Conservation (phyloP, 2,113 vertebrate species). For the Antigone vipio region DNA sequence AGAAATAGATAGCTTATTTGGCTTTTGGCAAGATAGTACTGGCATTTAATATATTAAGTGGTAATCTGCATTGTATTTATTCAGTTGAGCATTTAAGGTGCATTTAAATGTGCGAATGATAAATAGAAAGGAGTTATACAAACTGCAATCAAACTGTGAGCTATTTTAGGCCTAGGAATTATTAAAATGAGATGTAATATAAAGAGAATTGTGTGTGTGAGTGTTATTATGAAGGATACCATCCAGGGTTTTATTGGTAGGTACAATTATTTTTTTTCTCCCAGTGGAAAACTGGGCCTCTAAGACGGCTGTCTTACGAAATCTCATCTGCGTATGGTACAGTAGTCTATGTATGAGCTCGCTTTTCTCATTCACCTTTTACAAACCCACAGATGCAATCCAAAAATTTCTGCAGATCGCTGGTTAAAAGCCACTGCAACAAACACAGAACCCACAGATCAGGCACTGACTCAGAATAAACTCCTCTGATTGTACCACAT, state of each 20-base stretch:
- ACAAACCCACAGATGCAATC: background rate
- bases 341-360: background rate
- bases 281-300: background rate
- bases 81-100: background rate
- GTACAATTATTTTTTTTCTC: background rate
- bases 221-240: background rate
- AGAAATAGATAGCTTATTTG: slow-evolving; percentile 4
- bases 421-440: background rate
- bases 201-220: background rate
- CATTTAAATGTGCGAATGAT: background rate
- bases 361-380: background rate
- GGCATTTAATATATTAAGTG: slow-evolving; percentile 19
- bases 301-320: background rate
- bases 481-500: background rate
- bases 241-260: background rate
- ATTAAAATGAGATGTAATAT: background rate
- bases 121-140: background rate
- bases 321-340: background rate
- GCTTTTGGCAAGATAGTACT: background rate
- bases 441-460: background rate
- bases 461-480: background rate
- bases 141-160: background rate
- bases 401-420: background rate
- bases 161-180: background rate
- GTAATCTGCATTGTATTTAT: slow-evolving; percentile 38